phyloP scores from a whole-genome alignment of 1,140 invertebrate species.

The Spodoptera frugiperda region DNA sequence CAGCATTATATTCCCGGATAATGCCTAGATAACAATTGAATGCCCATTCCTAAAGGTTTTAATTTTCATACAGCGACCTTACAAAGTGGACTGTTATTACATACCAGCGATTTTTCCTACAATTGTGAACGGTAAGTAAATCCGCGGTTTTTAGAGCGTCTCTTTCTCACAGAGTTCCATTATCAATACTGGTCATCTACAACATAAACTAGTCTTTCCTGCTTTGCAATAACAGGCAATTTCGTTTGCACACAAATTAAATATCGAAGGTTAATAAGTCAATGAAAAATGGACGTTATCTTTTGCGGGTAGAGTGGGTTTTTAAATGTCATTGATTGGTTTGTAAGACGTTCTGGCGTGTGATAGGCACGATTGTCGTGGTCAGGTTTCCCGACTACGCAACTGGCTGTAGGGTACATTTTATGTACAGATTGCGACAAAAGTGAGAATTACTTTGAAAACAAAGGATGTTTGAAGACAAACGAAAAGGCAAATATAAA shows the following conservation, averaged over 20 bases:
- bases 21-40: constrained; percentile 16
- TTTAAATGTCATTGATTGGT: constrained; percentile 38
- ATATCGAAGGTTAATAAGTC: constrained; percentile 38
- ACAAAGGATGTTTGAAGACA: constrained; percentile 42
- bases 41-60: constrained; percentile 32
- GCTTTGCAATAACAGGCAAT: constrained; percentile 31
- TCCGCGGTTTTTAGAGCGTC: constrained; percentile 66
- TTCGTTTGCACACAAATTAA: constrained; percentile 15
- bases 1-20: constrained; percentile 13
- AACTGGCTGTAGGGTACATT: constrained; percentile 57
- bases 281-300: constrained; percentile 42
- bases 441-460: constrained; percentile 56
- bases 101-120: constrained; percentile 46
- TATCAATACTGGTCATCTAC: constrained; percentile 38
- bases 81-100: constrained; percentile 40
- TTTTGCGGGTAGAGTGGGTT: constrained; percentile 23
- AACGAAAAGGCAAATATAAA: not conserved
- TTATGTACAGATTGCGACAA: constrained; percentile 58
- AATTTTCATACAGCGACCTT: constrained; percentile 40
- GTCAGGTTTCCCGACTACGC: constrained; percentile 64
- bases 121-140: constrained; percentile 44
- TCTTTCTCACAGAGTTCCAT: constrained; percentile 67
- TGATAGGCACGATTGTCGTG: constrained; percentile 49
- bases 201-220: constrained; percentile 32
- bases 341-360: constrained; percentile 41